Percentiles rank a stretch among this genome's conserved stretches.
phyloP scores from a whole-genome alignment of 2,113 vertebrate genomes.

The Dissostichus mawsoni region DNA sequence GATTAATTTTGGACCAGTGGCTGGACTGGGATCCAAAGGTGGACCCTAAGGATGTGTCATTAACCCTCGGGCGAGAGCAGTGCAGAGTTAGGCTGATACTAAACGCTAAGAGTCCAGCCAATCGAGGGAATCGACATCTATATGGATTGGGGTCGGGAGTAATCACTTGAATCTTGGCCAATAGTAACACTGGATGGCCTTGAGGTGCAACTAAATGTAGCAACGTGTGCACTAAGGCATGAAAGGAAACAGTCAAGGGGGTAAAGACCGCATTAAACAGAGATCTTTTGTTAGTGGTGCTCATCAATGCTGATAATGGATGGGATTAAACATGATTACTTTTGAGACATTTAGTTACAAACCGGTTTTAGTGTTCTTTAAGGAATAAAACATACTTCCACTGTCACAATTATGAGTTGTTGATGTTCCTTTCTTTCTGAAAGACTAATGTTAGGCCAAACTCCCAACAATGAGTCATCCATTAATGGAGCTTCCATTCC shows the following conservation, averaged over 20 bases:
- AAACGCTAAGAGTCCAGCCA: conserved; percentile 29
- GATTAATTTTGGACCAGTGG: neutral
- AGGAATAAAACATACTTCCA: conserved; percentile 4
- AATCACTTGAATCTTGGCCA: conserved; percentile 46
- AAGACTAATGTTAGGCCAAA: conserved; percentile 31
- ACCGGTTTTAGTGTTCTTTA: neutral
- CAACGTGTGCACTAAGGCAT: conserved; percentile 1
- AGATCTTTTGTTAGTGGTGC: conserved; percentile 8
- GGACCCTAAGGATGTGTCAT: conserved; percentile 50
- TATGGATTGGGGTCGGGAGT: conserved; percentile 26
- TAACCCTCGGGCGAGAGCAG: conserved; percentile 56
- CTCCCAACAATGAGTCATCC: conserved; percentile 56
- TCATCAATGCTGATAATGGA: conserved; percentile 14
- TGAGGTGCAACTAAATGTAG: conserved; percentile 35
- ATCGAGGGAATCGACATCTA: conserved; percentile 40
- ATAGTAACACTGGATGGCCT: conserved; percentile 28
- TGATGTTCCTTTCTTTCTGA: conserved; percentile 39
- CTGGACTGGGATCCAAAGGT: conserved; percentile 14
- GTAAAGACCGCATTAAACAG: conserved; percentile 21
- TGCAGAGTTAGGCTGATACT: conserved; percentile 21
- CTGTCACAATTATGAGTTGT: conserved; percentile 5
- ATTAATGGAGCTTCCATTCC: conserved; percentile 48
- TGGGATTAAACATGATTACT: conserved; percentile 5
- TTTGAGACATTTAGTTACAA: neutral
- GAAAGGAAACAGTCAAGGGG: conserved; percentile 22